Evolutionary conservation across 2,888 invertebrate species (phyloP).

Genomic region (Caradrina kadenii): DNA sequence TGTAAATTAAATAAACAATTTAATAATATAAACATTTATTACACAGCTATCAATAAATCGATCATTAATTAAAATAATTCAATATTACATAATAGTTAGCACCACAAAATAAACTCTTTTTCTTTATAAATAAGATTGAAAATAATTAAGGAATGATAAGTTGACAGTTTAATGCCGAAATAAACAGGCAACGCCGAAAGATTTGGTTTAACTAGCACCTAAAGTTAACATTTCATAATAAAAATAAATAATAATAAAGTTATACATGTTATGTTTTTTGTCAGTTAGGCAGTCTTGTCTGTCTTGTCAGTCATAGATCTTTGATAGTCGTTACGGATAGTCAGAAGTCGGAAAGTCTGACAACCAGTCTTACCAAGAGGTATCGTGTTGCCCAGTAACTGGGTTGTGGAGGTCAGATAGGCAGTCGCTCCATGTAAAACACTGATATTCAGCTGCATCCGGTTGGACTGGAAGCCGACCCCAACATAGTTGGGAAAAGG

Average conservation of each 20-base stretch:
- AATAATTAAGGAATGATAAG: slow-evolving; percentile 71
- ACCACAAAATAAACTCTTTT: slow-evolving; percentile 53
- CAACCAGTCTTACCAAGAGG: no score
- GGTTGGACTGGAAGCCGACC: no score
- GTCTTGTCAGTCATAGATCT: no score
- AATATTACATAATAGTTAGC: slow-evolving; percentile 51
- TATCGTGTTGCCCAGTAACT: no score
- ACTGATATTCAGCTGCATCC: no score
- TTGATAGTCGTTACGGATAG: no score
- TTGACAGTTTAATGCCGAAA: slow-evolving; percentile 63
- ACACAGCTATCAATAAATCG: slow-evolving; percentile 16
- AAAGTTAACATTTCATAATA: slow-evolving; percentile 19
- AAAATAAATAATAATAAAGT: not conserved
- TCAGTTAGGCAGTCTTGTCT: no score
- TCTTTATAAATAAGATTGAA: slow-evolving; percentile 55
- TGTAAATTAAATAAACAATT: not conserved
- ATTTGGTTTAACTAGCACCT: slow-evolving; percentile 58
- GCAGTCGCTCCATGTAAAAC: no score
- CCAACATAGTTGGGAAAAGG: no score
- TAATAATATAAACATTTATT: slow-evolving; percentile 39
- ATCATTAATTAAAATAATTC: slow-evolving; percentile 17
- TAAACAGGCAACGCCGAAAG: slow-evolving; percentile 24
- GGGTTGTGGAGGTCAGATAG: no score
- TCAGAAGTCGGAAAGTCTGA: no score
- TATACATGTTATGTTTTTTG: no score